These are phyloP conservation scores for Monodelphis domestica DNA, from an alignment of 2,797 vertebrate species.

Conservation along the genomic window DNA sequence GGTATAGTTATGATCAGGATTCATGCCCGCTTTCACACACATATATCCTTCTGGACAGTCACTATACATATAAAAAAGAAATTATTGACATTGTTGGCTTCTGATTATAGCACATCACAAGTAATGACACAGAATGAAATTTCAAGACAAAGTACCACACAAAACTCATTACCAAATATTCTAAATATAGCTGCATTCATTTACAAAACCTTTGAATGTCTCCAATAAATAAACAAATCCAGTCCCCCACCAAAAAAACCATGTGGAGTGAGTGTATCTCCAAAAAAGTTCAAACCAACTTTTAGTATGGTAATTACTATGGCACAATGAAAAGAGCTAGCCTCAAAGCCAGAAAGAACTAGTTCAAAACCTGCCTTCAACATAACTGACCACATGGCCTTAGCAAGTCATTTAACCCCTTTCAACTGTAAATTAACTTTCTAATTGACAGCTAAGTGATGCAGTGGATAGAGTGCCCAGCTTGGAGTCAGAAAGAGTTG, in stretches of 20 bases:
- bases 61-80: conserved; percentile 81
- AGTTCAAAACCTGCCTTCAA: background rate
- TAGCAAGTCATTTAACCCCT: background rate
- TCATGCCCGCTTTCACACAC: conserved; percentile 89
- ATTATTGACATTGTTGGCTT: conserved; percentile 10
- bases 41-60: conserved; percentile 90
- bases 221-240: background rate
- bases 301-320: background rate
- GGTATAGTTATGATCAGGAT: conserved; percentile 95
- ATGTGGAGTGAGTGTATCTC: background rate
- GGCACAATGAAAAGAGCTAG: background rate
- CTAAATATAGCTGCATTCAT: background rate
- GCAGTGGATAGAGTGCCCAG: no score
- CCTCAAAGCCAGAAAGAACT: background rate
- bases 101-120: conserved; percentile 19
- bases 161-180: background rate
- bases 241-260: background rate
- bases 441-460: no score
- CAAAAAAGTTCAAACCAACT: background rate
- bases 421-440: background rate
- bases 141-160: background rate
- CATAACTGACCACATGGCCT: background rate
- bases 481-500: no score
- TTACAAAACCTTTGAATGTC: no score
- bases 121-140: background rate